A percentile compares a stretch with the other conserved stretches of the same genome.
These are phyloP conservation scores for Zaprionus lineosus DNA, from an alignment of 2,888 invertebrate species.

Conservation along the genomic window DNA sequence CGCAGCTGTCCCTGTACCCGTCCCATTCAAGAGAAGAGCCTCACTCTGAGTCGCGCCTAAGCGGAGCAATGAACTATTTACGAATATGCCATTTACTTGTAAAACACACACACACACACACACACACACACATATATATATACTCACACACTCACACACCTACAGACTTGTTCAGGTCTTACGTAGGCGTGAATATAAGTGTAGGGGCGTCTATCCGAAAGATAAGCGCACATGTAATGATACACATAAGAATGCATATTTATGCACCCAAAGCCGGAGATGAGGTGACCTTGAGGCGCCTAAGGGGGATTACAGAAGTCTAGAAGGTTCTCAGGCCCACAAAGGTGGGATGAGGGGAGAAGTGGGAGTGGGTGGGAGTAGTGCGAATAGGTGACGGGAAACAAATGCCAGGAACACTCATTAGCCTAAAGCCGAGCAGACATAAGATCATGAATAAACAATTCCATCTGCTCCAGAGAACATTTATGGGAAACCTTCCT, in stretches of 20 bases:
- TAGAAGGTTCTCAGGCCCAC: conserved; percentile 42
- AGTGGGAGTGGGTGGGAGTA: neutral
- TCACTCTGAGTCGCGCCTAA: conserved; percentile 32
- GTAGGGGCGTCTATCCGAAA: conserved; percentile 16
- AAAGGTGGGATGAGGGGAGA: neutral
- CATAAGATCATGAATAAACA: neutral
- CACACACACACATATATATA: neutral
- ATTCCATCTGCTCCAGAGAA: neutral
- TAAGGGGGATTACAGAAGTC: conserved; percentile 16
- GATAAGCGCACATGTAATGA: conserved; percentile 61
- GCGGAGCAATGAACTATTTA: conserved; percentile 74
- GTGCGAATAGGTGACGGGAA: neutral
- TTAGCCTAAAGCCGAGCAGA: neutral
- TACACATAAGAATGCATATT: conserved; percentile 62
- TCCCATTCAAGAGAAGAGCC: neutral
- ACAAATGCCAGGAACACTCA: conserved; percentile 5
- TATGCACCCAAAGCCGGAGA: conserved; percentile 32
- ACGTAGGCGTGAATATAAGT: conserved; percentile 36
- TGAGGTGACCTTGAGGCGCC: conserved; percentile 56
- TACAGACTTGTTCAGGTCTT: neutral
- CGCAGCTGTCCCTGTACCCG: conserved; percentile 20
- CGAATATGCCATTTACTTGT: conserved; percentile 56
- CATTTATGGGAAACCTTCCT: too few species aligned
- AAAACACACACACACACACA: conserved; percentile 20
- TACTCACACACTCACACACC: neutral